phyloP scores from a whole-genome alignment of 2,888 invertebrate species.

The Ephialtes manifestator region DNA sequence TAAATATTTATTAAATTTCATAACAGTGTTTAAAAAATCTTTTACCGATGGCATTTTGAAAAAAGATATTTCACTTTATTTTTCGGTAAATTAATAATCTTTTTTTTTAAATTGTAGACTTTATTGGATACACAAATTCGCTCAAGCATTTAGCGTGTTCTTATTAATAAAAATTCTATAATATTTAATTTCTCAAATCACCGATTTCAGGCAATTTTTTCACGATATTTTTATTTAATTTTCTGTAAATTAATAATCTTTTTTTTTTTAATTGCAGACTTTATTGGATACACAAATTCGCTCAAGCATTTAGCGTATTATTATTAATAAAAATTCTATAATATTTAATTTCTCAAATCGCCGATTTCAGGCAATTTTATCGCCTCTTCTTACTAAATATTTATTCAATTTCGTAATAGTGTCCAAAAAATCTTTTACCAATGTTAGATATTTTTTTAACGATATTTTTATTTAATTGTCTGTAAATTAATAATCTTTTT shows the following conservation, averaged over 20 bases:
- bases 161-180: conserved; percentile 87
- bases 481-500: conserved; percentile 34
- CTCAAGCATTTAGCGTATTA: conserved; percentile 89
- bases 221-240: neutral
- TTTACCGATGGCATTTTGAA: neutral
- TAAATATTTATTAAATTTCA: neutral
- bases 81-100: too few relatives aligned
- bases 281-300: conserved; percentile 90
- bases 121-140: conserved; percentile 90
- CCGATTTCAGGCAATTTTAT: too few relatives aligned
- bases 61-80: conserved; percentile 6
- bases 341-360: too few relatives aligned
- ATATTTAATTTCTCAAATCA: too few relatives aligned
- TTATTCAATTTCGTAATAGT: too few relatives aligned
- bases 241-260: neutral
- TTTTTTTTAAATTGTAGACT: conserved; percentile 87
- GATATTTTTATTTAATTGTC: conserved; percentile 20
- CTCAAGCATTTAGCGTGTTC: conserved; percentile 89
- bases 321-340: conserved; percentile 86
- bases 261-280: conserved; percentile 87
- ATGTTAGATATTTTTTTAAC: too few relatives aligned
- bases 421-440: too few relatives aligned
- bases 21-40: neutral
- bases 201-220: too few relatives aligned
- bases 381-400: too few relatives aligned